Evolutionary conservation across 2,113 vertebrate genomes (phyloP).

Genomic region (Tragelaphus scriptus): DNA sequence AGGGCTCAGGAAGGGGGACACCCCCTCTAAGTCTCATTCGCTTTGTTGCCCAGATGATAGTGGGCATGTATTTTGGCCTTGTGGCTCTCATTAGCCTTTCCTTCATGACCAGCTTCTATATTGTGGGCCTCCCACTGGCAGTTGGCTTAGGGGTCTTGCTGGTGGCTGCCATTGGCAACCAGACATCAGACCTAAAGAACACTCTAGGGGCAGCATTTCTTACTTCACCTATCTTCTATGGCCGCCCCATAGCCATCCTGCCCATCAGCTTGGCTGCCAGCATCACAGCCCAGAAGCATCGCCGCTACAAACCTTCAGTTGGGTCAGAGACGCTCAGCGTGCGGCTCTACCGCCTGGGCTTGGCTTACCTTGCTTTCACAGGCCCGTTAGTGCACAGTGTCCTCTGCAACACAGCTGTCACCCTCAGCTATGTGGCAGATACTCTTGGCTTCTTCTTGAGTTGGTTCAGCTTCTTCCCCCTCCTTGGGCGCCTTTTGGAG

Average conservation of each 20-base stretch:
- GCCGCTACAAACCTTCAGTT: conserved; percentile 74
- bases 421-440: conserved; percentile 81
- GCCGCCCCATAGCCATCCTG: conserved; percentile 84
- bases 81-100: conserved; percentile 86
- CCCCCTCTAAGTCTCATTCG: conserved; percentile 80
- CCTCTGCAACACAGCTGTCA: conserved; percentile 85
- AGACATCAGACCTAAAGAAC: conserved; percentile 84
- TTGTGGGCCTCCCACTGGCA: conserved; percentile 86
- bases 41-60: conserved; percentile 84
- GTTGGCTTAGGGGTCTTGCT: conserved; percentile 89
- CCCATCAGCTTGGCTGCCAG: conserved; percentile 88
- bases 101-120: conserved; percentile 84
- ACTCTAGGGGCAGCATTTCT: conserved; percentile 83
- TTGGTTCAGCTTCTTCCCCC: conserved; percentile 86
- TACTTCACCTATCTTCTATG: conserved; percentile 88
- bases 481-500: conserved; percentile 81
- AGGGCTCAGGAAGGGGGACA: neutral
- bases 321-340: conserved; percentile 58
- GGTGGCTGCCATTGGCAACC: conserved; percentile 86
- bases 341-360: conserved; percentile 83
- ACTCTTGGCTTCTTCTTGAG: conserved; percentile 82
- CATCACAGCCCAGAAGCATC: conserved; percentile 81
- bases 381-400: conserved; percentile 83
- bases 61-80: conserved; percentile 89
- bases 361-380: conserved; percentile 88